Percentiles rank a stretch among this genome's conserved stretches.
Conservation (phyloP, 2,797 vertebrate genomes). For the Naso thynnoides region DNA sequence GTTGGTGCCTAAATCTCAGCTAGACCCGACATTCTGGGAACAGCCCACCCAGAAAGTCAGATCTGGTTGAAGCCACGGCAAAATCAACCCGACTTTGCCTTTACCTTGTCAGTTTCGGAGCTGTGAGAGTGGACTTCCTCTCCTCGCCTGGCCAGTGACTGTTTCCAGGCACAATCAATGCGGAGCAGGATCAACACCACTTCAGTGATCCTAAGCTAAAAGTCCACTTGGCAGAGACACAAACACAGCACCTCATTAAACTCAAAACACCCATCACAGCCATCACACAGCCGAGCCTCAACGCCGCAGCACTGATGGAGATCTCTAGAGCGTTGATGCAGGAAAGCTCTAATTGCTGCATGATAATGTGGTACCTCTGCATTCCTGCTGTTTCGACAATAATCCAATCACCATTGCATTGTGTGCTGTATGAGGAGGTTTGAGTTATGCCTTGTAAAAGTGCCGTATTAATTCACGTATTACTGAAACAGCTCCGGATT, state of each 20-base stretch:
- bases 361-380: constrained; percentile 62
- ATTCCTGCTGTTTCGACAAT: constrained; percentile 69
- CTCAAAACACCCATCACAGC: constrained; percentile 62
- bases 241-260: constrained; percentile 80
- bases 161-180: constrained; percentile 61
- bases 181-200: constrained; percentile 52
- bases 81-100: constrained; percentile 34
- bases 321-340: constrained; percentile 67
- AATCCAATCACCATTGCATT: constrained; percentile 48
- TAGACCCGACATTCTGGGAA: constrained; percentile 12
- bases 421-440: constrained; percentile 55
- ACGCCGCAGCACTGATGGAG: constrained; percentile 61
- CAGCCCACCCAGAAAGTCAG: neutral
- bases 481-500: constrained; percentile 48
- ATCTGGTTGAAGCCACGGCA: neutral
- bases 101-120: constrained; percentile 19
- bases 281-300: constrained; percentile 47
- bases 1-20: constrained; percentile 7
- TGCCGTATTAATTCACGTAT: constrained; percentile 62
- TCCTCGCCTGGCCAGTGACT: constrained; percentile 18
- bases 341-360: constrained; percentile 72
- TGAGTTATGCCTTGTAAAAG: constrained; percentile 61
- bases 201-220: constrained; percentile 58
- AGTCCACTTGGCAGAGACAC: constrained; percentile 74
- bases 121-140: constrained; percentile 23